Evolutionary conservation across 2,888 invertebrate genomes (phyloP).

Genomic region (Sesia bembeciformis): DNA sequence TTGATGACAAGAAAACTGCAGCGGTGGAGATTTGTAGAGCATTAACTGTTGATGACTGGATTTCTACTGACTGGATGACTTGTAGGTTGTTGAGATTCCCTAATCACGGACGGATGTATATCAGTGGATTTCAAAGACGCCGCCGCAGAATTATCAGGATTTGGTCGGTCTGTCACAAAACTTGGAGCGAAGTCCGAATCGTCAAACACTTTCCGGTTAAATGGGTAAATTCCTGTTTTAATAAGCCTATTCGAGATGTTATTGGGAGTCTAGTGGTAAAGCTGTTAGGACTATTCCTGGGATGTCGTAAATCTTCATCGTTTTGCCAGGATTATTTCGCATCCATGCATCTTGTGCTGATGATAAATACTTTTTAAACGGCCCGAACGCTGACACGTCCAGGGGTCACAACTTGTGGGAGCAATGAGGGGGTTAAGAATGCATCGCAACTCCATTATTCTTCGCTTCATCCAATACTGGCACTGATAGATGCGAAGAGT

Average conservation of each 20-base stretch:
- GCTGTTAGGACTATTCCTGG: slow-evolving; percentile 6
- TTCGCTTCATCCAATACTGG: slow-evolving; percentile 21
- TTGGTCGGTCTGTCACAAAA: slow-evolving; percentile 5
- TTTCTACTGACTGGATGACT: too few relatives aligned
- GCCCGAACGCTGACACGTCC: slow-evolving; percentile 31
- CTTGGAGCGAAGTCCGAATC: slow-evolving; percentile 2
- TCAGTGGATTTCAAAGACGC: too few relatives aligned
- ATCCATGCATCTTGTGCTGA: slow-evolving; percentile 1
- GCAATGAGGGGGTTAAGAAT: slow-evolving; percentile 38
- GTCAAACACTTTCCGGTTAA: slow-evolving; percentile 5
- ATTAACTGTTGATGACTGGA: slow-evolving; percentile 2
- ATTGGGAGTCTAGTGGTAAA: slow-evolving; percentile 3
- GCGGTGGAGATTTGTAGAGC: slow-evolving; percentile 1
- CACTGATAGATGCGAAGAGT: slow-evolving; percentile 21
- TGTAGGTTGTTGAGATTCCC: too few relatives aligned
- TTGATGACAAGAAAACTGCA: too few relatives aligned
- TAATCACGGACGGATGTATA: too few relatives aligned
- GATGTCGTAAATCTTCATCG: slow-evolving; percentile 7
- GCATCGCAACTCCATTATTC: slow-evolving; percentile 30
- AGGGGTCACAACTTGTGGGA: slow-evolving; percentile 38
- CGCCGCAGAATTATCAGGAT: background rate
- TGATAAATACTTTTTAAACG: slow-evolving; percentile 19
- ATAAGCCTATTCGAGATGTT: slow-evolving; percentile 1
- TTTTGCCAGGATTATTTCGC: slow-evolving; percentile 1
- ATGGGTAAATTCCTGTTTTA: slow-evolving; percentile 4